Evolutionary conservation across 92 coral and sea anemone genomes (phyloP), one percentile per base, ranked within the genome.

Genomic region (Paragorgia papillata): DNA sequence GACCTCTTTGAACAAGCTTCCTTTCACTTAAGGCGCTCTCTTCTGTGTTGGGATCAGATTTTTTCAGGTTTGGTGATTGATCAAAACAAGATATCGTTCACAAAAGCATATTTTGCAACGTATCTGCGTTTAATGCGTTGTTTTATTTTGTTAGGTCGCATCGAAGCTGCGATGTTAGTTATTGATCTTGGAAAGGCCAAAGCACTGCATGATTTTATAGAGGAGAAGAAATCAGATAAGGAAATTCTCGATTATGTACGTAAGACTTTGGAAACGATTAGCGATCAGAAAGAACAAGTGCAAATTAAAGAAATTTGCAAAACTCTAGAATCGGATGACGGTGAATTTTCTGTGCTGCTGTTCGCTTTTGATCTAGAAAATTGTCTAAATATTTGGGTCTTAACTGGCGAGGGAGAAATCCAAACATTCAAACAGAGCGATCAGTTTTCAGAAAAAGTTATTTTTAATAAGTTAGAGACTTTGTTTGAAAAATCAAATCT

Each of bases 141-240:
- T 64, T 40, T 34, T 30, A 19, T 64, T 64, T 17, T 14, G 3
- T 7, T 76, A 37, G 43, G 62, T 13, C 71, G 64, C 30, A 48
- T 9, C 55, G 53, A 76, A 57, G 70, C 66, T 41, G 87, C 82
- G 21, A 69, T 83, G 5, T 26, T 83, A 25, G 73, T 83, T 0
- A 18, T 57, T 48, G 87, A 83, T 25, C 73, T 66, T 20, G 83
- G 83, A 68, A 74, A 71, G 55, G 83, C 83, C 2, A 74, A 81
- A 15, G 82, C 69, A 15, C 62, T 83, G 15, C 83, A 68, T 18
- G 76, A 49, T 46, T 50, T 34, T 13, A n/a, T 76, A 25, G 37
- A 75, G 21, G 24, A 25, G 6, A 63, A 83, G 58, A 7, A 32
- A 13, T 46, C 46, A 9, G 71, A 55, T 19, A 25, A 24, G 8